Conservation (phyloP, 2,888 invertebrate species). For the Hecatera dysodea region DNA sequence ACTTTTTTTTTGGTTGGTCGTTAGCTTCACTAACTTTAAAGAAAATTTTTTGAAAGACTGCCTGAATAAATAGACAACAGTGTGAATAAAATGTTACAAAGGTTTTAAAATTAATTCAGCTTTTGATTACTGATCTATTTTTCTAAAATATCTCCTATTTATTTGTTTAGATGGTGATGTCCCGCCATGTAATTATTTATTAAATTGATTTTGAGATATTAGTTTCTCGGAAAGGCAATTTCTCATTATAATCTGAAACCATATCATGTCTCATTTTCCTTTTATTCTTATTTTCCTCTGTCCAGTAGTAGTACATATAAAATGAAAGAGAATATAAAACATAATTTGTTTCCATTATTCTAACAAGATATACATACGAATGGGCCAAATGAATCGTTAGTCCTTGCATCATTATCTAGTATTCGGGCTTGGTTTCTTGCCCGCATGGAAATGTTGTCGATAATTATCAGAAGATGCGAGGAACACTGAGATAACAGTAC, state of each 20-base stretch:
- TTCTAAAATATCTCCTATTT: too few species aligned
- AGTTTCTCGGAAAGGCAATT: slow-evolving; percentile 23
- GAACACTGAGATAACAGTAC: not conserved
- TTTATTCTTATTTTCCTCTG: slow-evolving; percentile 36
- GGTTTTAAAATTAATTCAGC: too few species aligned
- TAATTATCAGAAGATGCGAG: not conserved
- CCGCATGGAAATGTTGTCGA: not conserved
- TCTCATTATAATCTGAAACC: slow-evolving; percentile 22
- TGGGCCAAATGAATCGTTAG: slow-evolving; percentile 26
- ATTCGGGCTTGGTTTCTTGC: slow-evolving; percentile 29
- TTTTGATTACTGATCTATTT: too few species aligned
- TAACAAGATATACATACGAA: not conserved
- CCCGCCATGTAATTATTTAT: not conserved
- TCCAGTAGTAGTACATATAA: slow-evolving; percentile 29
- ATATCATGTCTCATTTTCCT: slow-evolving; percentile 35
- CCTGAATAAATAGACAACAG: too few species aligned
- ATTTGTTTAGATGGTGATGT: too few species aligned
- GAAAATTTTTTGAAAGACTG: too few species aligned
- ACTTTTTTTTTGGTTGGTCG: too few species aligned
- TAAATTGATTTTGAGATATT: slow-evolving; percentile 27
- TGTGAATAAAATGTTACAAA: too few species aligned
- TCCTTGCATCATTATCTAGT: slow-evolving; percentile 1
- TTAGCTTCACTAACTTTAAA: too few species aligned
- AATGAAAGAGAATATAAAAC: not conserved
- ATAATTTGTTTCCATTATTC: not conserved